Conservation (phyloP, 2,797 vertebrate genomes). For the Peromyscus eremicus region DNA sequence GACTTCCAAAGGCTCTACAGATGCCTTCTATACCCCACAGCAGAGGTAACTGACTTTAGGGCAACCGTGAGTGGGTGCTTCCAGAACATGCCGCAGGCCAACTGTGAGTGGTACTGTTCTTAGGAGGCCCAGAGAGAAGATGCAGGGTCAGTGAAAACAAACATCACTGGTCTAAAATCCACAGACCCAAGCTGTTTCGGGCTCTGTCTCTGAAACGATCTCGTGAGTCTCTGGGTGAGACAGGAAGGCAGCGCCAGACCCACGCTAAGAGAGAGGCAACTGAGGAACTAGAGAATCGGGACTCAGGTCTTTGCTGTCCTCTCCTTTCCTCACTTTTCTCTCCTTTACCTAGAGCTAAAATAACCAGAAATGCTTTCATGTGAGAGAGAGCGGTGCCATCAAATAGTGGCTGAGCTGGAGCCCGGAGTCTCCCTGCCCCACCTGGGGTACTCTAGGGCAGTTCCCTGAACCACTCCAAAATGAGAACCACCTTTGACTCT, state of each 20-base stretch:
- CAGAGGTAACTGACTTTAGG: background rate
- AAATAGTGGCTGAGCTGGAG: background rate
- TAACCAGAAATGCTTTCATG: background rate
- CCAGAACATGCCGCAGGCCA: background rate
- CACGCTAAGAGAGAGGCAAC: background rate
- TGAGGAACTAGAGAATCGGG: background rate
- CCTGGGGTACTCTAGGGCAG: background rate
- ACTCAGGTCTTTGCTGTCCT: background rate
- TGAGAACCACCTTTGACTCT: background rate
- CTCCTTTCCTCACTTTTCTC: background rate
- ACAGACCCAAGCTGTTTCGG: background rate
- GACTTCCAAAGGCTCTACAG: fast-evolving
- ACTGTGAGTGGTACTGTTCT: fast-evolving
- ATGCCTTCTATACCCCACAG: background rate
- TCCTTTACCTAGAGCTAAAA: background rate
- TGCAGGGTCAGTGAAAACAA: background rate
- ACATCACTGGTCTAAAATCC: fast-evolving
- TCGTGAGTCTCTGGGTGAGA: background rate
- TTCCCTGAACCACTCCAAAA: background rate
- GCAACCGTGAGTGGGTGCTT: background rate
- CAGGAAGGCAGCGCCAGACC: fast-evolving
- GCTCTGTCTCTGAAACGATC: background rate
- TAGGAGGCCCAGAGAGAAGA: background rate
- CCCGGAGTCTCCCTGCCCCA: fast-evolving
- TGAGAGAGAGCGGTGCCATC: background rate